phyloP scores from a whole-genome alignment of 1,140 invertebrate species.

The Bathynomus jamesi region DNA sequence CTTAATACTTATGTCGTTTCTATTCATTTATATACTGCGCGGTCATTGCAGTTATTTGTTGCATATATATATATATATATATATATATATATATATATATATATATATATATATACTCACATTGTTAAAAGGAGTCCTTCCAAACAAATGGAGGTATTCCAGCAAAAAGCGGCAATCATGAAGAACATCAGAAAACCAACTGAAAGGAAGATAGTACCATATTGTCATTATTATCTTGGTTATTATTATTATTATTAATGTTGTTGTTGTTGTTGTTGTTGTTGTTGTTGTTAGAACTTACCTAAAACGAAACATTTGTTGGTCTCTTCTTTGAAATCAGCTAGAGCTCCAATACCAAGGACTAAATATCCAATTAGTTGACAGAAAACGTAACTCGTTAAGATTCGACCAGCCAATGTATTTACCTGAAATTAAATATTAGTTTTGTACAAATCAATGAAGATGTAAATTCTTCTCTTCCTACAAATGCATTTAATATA shows the following conservation, averaged over 20 bases:
- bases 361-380: not conserved
- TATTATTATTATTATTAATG: not conserved
- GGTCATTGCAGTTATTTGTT: too few relatives aligned
- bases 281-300: not conserved
- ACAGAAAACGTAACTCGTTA: not conserved
- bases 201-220: not conserved
- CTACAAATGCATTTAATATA: too few relatives aligned
- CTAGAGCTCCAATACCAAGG: not conserved
- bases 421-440: too few relatives aligned
- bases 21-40: too few relatives aligned
- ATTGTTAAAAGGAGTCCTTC: conserved; percentile 13
- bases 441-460: too few relatives aligned
- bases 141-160: conserved; percentile 15
- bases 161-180: conserved; percentile 9
- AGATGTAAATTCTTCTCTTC: too few relatives aligned
- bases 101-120: conserved; percentile 13
- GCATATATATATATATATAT: conserved; percentile 7
- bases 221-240: not conserved
- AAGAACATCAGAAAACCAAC: conserved; percentile 15
- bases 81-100: conserved; percentile 14
- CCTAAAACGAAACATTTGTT: not conserved
- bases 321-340: not conserved
- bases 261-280: not conserved
- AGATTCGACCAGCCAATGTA: not conserved
- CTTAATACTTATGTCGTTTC: too few relatives aligned